These are phyloP conservation scores for Fabriciana adippe DNA, from an alignment of 2,888 invertebrate genomes.

Conservation along the genomic window DNA sequence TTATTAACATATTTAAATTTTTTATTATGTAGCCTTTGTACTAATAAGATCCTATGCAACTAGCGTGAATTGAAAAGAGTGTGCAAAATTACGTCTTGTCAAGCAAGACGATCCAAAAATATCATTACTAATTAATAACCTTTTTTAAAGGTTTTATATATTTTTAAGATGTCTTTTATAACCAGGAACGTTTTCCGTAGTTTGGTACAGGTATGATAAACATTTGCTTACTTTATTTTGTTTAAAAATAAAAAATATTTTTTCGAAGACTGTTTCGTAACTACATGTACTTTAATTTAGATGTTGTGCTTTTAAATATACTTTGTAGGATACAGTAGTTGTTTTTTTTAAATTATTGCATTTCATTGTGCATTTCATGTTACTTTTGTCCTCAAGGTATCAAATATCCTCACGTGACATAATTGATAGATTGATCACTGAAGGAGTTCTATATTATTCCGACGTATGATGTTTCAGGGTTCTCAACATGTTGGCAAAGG, in stretches of 20 bases:
- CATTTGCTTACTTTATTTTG: constrained; percentile 18
- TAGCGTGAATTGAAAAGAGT: constrained; percentile 1
- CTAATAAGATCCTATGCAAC: too few relatives aligned
- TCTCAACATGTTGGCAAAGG: constrained; percentile 68
- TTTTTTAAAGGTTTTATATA: constrained; percentile 49
- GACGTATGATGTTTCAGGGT: constrained; percentile 54
- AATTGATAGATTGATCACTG: constrained; percentile 22
- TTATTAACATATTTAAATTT: background rate
- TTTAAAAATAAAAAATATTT: constrained; percentile 12
- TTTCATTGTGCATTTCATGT: background rate
- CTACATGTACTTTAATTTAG: constrained; percentile 38
- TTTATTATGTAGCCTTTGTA: too few relatives aligned
- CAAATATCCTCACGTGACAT: constrained; percentile 47
- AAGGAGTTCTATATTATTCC: constrained; percentile 11
- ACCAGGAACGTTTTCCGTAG: constrained; percentile 69
- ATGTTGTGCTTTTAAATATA: background rate
- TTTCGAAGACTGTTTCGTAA: constrained; percentile 67
- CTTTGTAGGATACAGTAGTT: too few relatives aligned
- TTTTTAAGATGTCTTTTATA: constrained; percentile 65
- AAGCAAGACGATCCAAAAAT: constrained; percentile 61
- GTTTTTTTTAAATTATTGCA: too few relatives aligned
- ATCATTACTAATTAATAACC: constrained; percentile 54
- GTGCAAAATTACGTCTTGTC: constrained; percentile 26
- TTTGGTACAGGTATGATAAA: constrained; percentile 64
- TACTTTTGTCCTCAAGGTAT: constrained; percentile 23